These are phyloP conservation scores for Leucoma salicis DNA, from an alignment of 2,888 invertebrate species.

Conservation along the genomic window DNA sequence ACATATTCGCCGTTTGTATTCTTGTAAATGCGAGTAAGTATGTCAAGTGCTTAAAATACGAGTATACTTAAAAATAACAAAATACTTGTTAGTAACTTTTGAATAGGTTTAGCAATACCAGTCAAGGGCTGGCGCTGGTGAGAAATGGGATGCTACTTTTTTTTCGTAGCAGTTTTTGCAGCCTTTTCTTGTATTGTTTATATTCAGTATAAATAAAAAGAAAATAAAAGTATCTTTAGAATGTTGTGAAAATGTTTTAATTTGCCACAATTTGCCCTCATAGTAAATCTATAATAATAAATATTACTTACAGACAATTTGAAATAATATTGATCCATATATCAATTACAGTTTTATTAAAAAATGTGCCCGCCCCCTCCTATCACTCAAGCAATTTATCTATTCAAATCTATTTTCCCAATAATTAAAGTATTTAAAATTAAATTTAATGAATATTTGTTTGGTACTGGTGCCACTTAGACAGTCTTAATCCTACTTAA, in stretches of 20 bases:
- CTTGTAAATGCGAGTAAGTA: too few relatives aligned
- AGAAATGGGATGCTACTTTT: too few relatives aligned
- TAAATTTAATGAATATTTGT: conserved; percentile 60
- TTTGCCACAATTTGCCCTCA: not conserved
- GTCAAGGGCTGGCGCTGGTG: too few relatives aligned
- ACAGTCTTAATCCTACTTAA: conserved; percentile 34
- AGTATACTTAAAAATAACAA: too few relatives aligned
- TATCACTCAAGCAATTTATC: conserved; percentile 16
- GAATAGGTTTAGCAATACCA: too few relatives aligned
- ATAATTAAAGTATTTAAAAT: conserved; percentile 12
- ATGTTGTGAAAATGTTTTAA: not conserved
- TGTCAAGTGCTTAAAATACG: too few relatives aligned
- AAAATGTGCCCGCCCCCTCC: too few relatives aligned
- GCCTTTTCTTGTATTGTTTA: not conserved
- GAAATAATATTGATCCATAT: not conserved
- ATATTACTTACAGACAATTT: not conserved
- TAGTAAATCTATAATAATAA: not conserved
- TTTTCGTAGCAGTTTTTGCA: too few relatives aligned
- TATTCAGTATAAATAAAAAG: not conserved
- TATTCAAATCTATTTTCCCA: conserved; percentile 1
- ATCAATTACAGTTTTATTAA: not conserved
- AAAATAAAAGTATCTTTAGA: not conserved
- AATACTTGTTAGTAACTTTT: too few relatives aligned
- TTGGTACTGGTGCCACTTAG: conserved; percentile 67
- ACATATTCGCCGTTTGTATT: too few relatives aligned